Evolutionary conservation across 1,140 invertebrate genomes (phyloP).

Genomic region (Drosophila pectinifera): DNA sequence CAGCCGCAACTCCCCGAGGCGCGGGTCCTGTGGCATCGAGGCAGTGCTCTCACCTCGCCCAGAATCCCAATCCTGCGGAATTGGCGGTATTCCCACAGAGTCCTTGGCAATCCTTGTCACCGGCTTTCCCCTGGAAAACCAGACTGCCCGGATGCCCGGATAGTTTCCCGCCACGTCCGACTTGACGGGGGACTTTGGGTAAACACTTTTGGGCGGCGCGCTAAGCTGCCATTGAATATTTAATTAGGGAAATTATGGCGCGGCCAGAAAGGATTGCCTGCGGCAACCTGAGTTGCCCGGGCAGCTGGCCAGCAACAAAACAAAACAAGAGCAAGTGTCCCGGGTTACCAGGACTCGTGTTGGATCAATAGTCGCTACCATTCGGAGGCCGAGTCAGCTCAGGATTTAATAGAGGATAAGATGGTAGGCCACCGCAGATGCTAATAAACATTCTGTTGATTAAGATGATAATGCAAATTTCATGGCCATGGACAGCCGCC

Average conservation of each 20-base stretch:
- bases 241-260: slow-evolving; percentile 58
- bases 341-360: slow-evolving; percentile 20
- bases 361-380: slow-evolving; percentile 25
- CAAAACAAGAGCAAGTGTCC: neutral
- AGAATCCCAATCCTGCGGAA: neutral
- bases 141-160: slow-evolving; percentile 2
- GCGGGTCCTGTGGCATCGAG: neutral
- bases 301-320: slow-evolving; percentile 6
- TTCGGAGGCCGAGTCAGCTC: neutral
- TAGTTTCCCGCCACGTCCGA: slow-evolving; percentile 33
- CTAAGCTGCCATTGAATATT: slow-evolving; percentile 48
- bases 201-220: slow-evolving; percentile 17
- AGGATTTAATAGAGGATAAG: slow-evolving; percentile 7
- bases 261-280: slow-evolving; percentile 24
- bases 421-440: slow-evolving; percentile 24
- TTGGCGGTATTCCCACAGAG: slow-evolving; percentile 9
- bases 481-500: slow-evolving; percentile 58
- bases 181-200: slow-evolving; percentile 5
- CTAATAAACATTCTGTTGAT: slow-evolving; percentile 22
- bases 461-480: slow-evolving; percentile 38
- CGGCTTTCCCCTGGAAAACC: slow-evolving; percentile 1
- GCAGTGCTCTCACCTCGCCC: slow-evolving; percentile 23
- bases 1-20: slow-evolving; percentile 8
- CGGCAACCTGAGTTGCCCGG: slow-evolving; percentile 24
- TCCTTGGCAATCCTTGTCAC: slow-evolving; percentile 14